Base-by-base conservation (phyloP, 2,797 vertebrate genomes). In the Champsocephalus esox region DNA sequence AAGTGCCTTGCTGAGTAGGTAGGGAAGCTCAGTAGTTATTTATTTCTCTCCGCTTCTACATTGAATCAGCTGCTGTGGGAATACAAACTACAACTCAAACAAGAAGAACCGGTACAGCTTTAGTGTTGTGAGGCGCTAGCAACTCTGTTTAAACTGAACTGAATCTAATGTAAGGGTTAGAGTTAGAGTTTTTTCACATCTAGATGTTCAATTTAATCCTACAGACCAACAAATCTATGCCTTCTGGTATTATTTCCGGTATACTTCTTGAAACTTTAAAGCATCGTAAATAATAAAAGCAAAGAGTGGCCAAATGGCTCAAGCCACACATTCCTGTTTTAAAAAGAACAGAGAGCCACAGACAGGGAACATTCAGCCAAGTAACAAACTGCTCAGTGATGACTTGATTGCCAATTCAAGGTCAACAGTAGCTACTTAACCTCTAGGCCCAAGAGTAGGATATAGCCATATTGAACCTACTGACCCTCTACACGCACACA, bases 341-440 rank as follows among this genome's bases (percentile, higher is more conserved):
- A 19, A 62, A 60, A 66, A 38, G 57, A 72, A 41, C 67, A 67
- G 45, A 34, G 58, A 56, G 70, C 32, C 75, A 75, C 51, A 66
- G 59, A 73, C 24, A 19, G 60, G 66, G 59, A 38, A 72, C 52
- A 19, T 73, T 66, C 62, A 56, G 63, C 77, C 68, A 74, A 64
- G 71, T 52, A 70, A 70, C 65, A 55, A 71, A 67, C 79, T 74
- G 83, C 71, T 73, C 66, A 46, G 60, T 64, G 66, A 74, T 14
- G n/a, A 64, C 61, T 50, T 62, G 61, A 63, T 65, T 63, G 57
- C 74, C 72, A 70, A 17, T n/a, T 71, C 59, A 45, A 73, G 83
- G 75, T 83, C 80, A 80, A 71, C 77, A 56, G 78, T 66, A 78
- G 80, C 75, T 76, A 77, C 70, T 73, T 83, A 79, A 87, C 81